Evolutionary conservation across 2,113 vertebrate genomes (phyloP), one percentile per base, ranked within the genome.

Genomic region (Tauraco erythrolophus): DNA sequence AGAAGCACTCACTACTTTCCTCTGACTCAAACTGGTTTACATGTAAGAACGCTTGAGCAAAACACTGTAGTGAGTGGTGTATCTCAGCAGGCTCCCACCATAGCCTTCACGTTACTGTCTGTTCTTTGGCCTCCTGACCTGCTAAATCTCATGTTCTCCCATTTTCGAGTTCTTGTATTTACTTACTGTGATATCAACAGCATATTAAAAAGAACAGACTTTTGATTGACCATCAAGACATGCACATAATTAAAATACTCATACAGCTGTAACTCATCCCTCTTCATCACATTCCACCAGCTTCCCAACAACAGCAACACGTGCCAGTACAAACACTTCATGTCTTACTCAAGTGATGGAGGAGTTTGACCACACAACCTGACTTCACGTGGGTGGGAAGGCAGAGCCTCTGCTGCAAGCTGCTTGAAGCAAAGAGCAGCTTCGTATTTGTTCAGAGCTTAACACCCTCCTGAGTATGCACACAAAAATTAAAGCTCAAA

Each of bases 101-200:
- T 22, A 61, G 43, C 50, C 24, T 77, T 58, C 16, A 16, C 0
- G 0, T 10, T 60, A 16, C 0, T 23, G 14, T 8, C 37, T 3
- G 11, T 25, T 30, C 48, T 65, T 0, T 3, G 11, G 66, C 68
- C 53, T 51, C 68, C 60, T 65, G 37, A 39, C 17, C 25, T 46
- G 58, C 33, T 74, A 65, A 41, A 84, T 17, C 43, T 46, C 72
- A 51, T 1, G 5, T 37, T 48, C 30, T 41, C 69, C 35, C 33
- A 30, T 8, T 54, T 74, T 28, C 43, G 60, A 54, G 45, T 19
- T 23, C 24, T 21, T 27, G 0, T 10, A 25, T 9, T 58, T 12
- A 17, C 9, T 66, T 14, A 12, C 0, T 35, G 30, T 25, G 24
- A 2, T 31, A 65, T 46, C 61, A 79, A n/a, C 57, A 78, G 24